A percentile compares a stretch with the other conserved stretches of the same genome.
phyloP scores from a whole-genome alignment of 2,888 invertebrate genomes.

The Diadromus collaris region DNA sequence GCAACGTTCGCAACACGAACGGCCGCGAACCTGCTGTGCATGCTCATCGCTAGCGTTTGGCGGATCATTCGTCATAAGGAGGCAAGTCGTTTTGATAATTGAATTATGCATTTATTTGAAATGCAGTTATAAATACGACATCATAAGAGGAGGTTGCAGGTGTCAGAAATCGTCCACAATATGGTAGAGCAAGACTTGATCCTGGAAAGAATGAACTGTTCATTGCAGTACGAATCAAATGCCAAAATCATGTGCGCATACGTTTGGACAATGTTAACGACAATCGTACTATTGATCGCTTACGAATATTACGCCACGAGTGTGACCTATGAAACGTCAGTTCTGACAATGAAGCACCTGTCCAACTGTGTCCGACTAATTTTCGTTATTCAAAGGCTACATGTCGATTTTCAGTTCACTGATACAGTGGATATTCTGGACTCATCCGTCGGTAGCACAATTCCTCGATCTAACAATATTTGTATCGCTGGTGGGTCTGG shows the following conservation, averaged over 20 bases:
- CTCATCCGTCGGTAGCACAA: conserved; percentile 28
- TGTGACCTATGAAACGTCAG: conserved; percentile 3
- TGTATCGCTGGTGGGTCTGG: conserved; percentile 40
- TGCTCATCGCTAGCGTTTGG: conserved; percentile 12
- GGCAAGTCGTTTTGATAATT: conserved; percentile 1
- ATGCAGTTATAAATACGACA: neutral
- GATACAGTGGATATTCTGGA: conserved; percentile 35
- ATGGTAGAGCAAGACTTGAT: conserved; percentile 34
- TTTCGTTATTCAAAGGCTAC: neutral
- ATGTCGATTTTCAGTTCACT: neutral
- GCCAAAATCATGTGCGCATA: conserved; percentile 37
- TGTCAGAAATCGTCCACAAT: conserved; percentile 40
- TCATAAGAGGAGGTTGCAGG: conserved; percentile 16
- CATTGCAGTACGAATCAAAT: conserved; percentile 34
- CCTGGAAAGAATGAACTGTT: conserved; percentile 53
- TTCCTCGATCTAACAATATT: conserved; percentile 53
- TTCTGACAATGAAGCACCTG: neutral
- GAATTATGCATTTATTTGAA: neutral
- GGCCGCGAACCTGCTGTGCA: conserved; percentile 4
- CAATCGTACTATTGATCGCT: neutral
- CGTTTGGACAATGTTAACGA: conserved; percentile 34
- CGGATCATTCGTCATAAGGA: conserved; percentile 40
- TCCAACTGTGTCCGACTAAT: neutral
- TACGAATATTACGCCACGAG: conserved; percentile 34
- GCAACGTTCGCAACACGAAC: neutral